Evolutionary conservation across 1,140 invertebrate species (phyloP).

Genomic region (Augochlora pura): DNA sequence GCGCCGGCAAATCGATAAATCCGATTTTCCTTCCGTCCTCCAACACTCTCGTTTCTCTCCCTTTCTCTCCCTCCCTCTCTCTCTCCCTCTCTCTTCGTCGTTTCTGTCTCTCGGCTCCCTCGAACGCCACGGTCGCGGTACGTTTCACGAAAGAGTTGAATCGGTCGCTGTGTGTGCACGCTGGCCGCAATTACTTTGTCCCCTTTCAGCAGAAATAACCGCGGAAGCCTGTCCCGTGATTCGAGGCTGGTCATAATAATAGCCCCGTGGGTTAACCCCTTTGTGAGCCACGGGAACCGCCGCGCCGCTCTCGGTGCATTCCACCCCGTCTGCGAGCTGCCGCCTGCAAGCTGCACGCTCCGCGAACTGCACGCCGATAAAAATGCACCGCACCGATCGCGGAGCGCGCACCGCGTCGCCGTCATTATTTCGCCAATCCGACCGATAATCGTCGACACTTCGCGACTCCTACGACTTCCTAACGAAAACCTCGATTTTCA

Average conservation of each 20-base stretch:
- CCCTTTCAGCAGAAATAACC: slow-evolving; percentile 11
- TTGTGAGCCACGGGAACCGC: background rate
- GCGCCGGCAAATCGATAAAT: background rate
- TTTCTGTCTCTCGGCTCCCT: background rate
- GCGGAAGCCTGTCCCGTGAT: slow-evolving; percentile 10
- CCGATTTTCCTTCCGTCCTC: background rate
- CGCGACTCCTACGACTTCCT: too few species aligned
- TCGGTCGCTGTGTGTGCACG: background rate
- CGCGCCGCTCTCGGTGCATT: background rate
- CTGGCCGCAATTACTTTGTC: slow-evolving; percentile 6
- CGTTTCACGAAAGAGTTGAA: slow-evolving; percentile 5
- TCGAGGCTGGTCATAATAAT: slow-evolving; percentile 13
- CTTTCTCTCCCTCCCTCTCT: background rate
- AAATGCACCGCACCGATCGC: too few species aligned
- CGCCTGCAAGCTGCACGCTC: too few species aligned
- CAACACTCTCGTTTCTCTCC: background rate
- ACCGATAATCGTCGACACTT: too few species aligned
- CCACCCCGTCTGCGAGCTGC: background rate
- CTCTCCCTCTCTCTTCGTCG: background rate
- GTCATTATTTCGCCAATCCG: too few species aligned
- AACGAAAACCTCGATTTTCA: too few species aligned
- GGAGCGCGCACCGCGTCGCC: too few species aligned
- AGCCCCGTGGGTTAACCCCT: slow-evolving; percentile 3
- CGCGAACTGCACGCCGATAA: too few species aligned
- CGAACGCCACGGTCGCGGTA: too few species aligned